A percentile compares a stretch with the other conserved stretches of the same genome.
phyloP scores from a whole-genome alignment of 1,140 invertebrate genomes.

The Drosophila ananassae region DNA sequence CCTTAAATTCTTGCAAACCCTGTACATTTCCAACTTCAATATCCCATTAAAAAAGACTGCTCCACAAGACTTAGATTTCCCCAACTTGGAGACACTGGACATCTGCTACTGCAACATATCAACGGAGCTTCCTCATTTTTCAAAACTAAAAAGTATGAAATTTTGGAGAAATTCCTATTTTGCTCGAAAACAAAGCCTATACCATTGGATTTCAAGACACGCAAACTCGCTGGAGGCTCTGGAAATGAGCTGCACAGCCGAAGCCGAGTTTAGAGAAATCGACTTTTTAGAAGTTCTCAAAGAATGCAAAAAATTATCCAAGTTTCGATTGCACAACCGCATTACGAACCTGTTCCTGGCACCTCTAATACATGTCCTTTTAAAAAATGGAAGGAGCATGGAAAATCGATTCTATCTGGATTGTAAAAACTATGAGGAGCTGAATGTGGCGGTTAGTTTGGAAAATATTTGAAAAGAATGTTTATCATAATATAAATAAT shows the following conservation, averaged over 20 bases:
- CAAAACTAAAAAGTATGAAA: slow-evolving; percentile 1
- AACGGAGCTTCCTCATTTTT: not conserved
- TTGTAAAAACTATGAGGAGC: not conserved
- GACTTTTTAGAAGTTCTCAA: not conserved
- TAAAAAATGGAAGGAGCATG: not conserved
- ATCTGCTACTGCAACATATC: not conserved
- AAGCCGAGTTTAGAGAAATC: not conserved
- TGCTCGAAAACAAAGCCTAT: not conserved
- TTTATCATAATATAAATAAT: not conserved
- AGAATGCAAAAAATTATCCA: not conserved
- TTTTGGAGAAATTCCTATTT: not conserved
- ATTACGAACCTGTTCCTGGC: not conserved
- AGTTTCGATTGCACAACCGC: not conserved
- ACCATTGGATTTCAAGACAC: slow-evolving; percentile 1
- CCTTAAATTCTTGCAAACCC: not conserved
- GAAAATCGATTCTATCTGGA: not conserved
- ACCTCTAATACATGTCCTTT: not conserved
- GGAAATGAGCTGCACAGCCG: not conserved
- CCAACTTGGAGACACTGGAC: not conserved
- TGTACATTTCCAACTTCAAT: slow-evolving; percentile 5
- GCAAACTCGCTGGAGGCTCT: not conserved
- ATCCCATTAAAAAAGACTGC: not conserved
- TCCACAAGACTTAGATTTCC: not conserved
- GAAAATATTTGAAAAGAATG: not conserved
- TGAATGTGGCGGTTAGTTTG: not conserved